Evolutionary conservation across 2,888 invertebrate species (phyloP), one percentile per base, ranked within the genome.

Genomic region (Cloeon dipterum): DNA sequence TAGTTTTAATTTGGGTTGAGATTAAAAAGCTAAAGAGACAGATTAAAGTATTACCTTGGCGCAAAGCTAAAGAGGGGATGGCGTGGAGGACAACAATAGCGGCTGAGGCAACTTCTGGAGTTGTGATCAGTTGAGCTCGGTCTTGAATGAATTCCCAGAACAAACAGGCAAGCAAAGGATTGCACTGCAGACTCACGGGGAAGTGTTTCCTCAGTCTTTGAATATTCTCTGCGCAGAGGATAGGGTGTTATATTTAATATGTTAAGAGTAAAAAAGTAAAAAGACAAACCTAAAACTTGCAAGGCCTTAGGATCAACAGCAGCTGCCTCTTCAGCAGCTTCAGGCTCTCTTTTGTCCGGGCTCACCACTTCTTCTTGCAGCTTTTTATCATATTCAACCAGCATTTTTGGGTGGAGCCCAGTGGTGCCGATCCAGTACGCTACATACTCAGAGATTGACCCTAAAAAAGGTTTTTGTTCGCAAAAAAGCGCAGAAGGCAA

Each of bases 371-470:
- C 38, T 18, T 40, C 38, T 2, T 39, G 25, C 11, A 37, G 37
- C 17, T 25, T 36, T 29, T 43, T 42, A 3, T 26, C 21, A 10
- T 39, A 19, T 20, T 58, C 55, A 34, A 57, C 49, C 34, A 63
- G 47, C 33, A 51, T 45, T 14, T 64, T 57, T 0, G 83, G 79
- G 48, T 72, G 61, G 5, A 81, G 59, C 10, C 79, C 77, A 44
- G 74, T 66, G 16, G 70, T 64, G 36, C 75, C 72, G 17, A 89
- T 60, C 85, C 89, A 91, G 51, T 77, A 76, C 1, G 86, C 79
- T 32, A 86, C 76, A 37, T 86, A 57, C 54, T 91, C 89, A 1
- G 85, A 79, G 7, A 91, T 73, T n/a, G 81, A 78, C 23, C 89
- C 88, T 62, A 65, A 5, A 7, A 8, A 29, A 8, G 16, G 5